Evolutionary conservation across 1,140 invertebrate species (phyloP), one percentile per base, ranked within the genome.

Genomic region (Papilio xuthus): DNA sequence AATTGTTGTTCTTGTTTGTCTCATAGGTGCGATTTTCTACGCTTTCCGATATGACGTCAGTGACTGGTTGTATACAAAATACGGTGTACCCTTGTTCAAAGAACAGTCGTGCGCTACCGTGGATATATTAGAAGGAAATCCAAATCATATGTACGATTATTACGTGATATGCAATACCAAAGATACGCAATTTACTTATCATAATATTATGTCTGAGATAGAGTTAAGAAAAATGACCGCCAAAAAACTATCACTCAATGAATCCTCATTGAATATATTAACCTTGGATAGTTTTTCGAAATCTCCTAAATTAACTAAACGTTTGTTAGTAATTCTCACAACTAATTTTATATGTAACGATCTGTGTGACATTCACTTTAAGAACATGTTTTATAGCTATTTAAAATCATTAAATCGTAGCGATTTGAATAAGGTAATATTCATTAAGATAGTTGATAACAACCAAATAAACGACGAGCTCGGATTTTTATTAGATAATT

Each of bases 161-260:
- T 98, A 98, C 91, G 95, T 98, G 87, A 96, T 98, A 79, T 98
- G 98, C 94, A 97, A 97, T 92, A 96, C 97, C 83, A 96, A 97
- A 90, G 97, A 98, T 92, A 96, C 97, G 71, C 96, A 97, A 81
- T 97, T 98, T 83, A 96, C 98, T 6, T 95, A 96, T 18, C 95
- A 97, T 85, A 96, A 96, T 79, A 95, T 98, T 44, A 96, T 97
- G 23, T 95, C 97, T 0, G 96, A 97, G 84, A 92, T 99, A 77
- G 97, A 98, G 88, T 93, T 91, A 79, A 88, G 92, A 80, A 94
- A 94, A 86, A 91, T 94, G 90, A 81, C 87, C n/a, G 85, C 87
- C 9, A 93, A 92, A 86, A 94, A 91, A 74, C 80, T 89, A 73
- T 85, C 89, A 26, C 56, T 84, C 26, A 92, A 90, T 63, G 92